These are phyloP conservation scores for Neodontobutis hainanensis DNA, from an alignment of 2,113 vertebrate species.

Conservation along the genomic window DNA sequence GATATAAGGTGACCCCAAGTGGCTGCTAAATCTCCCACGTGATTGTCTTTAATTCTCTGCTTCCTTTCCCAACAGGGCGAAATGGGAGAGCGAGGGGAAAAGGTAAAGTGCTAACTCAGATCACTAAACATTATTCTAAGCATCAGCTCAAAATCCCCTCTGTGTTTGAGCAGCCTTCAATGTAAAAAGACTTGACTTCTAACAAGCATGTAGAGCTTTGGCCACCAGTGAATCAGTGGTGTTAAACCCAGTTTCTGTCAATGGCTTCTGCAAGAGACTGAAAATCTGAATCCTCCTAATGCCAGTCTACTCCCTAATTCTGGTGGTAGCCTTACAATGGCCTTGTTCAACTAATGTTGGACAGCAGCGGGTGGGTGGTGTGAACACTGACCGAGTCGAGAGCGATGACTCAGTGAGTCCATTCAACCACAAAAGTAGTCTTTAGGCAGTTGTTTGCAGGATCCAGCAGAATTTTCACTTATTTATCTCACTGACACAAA, in stretches of 20 bases:
- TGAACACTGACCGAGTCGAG: slow-evolving; percentile 25
- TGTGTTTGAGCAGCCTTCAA: slow-evolving; percentile 20
- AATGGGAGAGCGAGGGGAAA: slow-evolving; percentile 92
- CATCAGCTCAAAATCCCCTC: slow-evolving; percentile 29
- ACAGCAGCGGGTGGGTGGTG: slow-evolving; percentile 34
- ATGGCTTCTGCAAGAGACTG: background rate
- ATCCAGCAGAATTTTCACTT: background rate
- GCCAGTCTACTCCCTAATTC: slow-evolving; percentile 28
- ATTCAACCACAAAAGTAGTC: slow-evolving; percentile 27
- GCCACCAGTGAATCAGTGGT: slow-evolving; percentile 38
- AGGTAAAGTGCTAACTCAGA: slow-evolving; percentile 81
- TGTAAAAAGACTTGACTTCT: slow-evolving; percentile 5
- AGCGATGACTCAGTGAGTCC: slow-evolving; percentile 51
- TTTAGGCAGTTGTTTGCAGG: slow-evolving; percentile 16
- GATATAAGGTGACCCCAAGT: slow-evolving; percentile 67
- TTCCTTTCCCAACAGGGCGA: slow-evolving; percentile 88
- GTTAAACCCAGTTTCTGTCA: slow-evolving; percentile 20
- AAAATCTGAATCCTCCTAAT: slow-evolving; percentile 28
- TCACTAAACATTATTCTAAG: slow-evolving; percentile 39
- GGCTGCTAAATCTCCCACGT: slow-evolving; percentile 28
- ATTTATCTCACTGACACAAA: background rate
- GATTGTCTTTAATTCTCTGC: slow-evolving; percentile 49
- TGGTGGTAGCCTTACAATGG: slow-evolving; percentile 13
- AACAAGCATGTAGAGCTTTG: slow-evolving; percentile 17
- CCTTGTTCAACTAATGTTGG: slow-evolving; percentile 30